Evolutionary conservation across 2,113 vertebrate species (phyloP).

Genomic region (Colaptes auratus): DNA sequence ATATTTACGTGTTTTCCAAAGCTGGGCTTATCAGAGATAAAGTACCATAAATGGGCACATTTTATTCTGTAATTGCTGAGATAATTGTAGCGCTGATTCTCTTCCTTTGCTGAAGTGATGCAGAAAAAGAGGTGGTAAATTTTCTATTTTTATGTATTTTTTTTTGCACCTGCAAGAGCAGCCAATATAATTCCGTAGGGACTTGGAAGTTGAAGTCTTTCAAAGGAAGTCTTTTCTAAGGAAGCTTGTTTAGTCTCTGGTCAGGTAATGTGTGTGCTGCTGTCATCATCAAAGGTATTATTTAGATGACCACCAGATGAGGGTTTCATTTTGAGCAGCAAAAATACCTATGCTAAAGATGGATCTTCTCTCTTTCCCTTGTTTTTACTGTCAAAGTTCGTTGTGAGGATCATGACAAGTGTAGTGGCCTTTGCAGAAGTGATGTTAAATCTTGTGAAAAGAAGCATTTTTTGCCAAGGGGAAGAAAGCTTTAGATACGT

Average conservation of each 20-base stretch:
- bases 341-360: background rate
- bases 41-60: background rate
- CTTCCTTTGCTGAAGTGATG: background rate
- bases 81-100: background rate
- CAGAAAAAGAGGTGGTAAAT: background rate
- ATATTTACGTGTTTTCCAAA: constrained; percentile 22
- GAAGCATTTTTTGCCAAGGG: background rate
- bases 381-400: background rate
- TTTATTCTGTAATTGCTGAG: background rate
- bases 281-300: background rate
- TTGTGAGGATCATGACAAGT: background rate
- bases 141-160: background rate
- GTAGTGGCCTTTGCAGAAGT: background rate
- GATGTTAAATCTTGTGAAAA: background rate
- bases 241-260: background rate
- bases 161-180: background rate
- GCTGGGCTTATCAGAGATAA: background rate
- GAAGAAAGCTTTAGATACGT: background rate
- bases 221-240: background rate
- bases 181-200: background rate
- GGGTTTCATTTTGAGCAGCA: background rate
- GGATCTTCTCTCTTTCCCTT: background rate
- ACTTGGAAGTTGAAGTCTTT: background rate
- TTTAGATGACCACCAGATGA: background rate
- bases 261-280: background rate